phyloP scores from a whole-genome alignment of 1,140 invertebrate genomes.

The Diorhabda carinulata region DNA sequence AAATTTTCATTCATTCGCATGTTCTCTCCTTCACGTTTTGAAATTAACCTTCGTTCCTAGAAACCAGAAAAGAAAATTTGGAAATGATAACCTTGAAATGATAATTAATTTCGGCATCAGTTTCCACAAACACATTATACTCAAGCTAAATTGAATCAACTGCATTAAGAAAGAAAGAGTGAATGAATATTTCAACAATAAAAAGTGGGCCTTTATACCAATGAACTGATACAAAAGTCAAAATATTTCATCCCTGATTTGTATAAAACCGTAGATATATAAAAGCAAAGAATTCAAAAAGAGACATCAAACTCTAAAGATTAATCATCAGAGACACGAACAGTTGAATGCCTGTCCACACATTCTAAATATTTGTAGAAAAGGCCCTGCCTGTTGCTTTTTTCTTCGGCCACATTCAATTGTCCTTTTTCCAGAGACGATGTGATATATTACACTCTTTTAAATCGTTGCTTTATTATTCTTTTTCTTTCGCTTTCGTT shows the following conservation, averaged over 20 bases:
- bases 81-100: too few species aligned
- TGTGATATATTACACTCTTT: constrained; percentile 22
- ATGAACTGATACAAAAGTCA: constrained; percentile 13
- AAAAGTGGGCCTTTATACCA: background rate
- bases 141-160: too few species aligned
- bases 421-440: constrained; percentile 14
- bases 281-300: constrained; percentile 7
- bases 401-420: constrained; percentile 18
- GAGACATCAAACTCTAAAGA: constrained; percentile 22
- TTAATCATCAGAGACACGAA: constrained; percentile 28
- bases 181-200: background rate
- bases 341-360: constrained; percentile 30
- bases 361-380: constrained; percentile 30
- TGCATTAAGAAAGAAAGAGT: too few species aligned
- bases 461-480: constrained; percentile 18
- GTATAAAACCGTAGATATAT: background rate
- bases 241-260: constrained; percentile 19
- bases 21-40: too few species aligned
- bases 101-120: too few species aligned
- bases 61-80: too few species aligned
- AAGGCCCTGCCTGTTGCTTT: constrained; percentile 22
- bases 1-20: too few species aligned
- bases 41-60: too few species aligned
- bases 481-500: constrained; percentile 4
- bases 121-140: too few species aligned